Evolutionary conservation across 2,797 vertebrate genomes (phyloP), one percentile per base, ranked within the genome.

Genomic region (Acanthiza pusilla): DNA sequence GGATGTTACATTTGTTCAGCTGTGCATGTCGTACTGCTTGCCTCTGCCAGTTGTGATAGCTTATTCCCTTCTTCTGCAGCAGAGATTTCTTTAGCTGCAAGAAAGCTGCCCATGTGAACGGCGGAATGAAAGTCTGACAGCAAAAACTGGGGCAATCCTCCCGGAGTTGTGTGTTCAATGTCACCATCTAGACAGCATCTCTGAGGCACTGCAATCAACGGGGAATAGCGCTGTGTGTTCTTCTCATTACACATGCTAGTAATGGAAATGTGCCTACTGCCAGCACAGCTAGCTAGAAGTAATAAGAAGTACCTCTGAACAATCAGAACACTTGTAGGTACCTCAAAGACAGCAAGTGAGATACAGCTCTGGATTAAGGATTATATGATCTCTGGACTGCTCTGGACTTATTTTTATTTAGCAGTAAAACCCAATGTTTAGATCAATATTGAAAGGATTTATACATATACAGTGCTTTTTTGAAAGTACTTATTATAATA

Each of bases 131-230:
- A 23, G 34, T 66, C 74, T 89, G 85, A 83, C 76, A 96, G 88
- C 73, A 89, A 76, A 94, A 96, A 92, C 84, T 86, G 66, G 95
- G 94, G 79, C 89, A 93, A 55, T 82, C 81, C 43, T 89, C 92
- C 51, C 0, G 1, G 77, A 94, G 60, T 62, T 53, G 2, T 78
- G 43, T 77, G 67, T 88, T 93, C 80, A 67, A 45, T 91, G 79
- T 86, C 85, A 84, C 61, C 85, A 63, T 85, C 91, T 34, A 81
- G 74, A 53, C 54, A 71, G 43, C 66, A 85, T 38, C 38, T 61
- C 71, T 62, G 73, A 96, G 81, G 90, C 83, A 88, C 81, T 54
- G 73, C 78, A 94, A 77, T 57, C 85, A 71, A 38, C 27, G 78
- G 17, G 50, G 79, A 92, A 73, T 65, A 90, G 25, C 4, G 50